phyloP scores from a whole-genome alignment of 2,888 invertebrate species.

The Cephus sareptanus region DNA sequence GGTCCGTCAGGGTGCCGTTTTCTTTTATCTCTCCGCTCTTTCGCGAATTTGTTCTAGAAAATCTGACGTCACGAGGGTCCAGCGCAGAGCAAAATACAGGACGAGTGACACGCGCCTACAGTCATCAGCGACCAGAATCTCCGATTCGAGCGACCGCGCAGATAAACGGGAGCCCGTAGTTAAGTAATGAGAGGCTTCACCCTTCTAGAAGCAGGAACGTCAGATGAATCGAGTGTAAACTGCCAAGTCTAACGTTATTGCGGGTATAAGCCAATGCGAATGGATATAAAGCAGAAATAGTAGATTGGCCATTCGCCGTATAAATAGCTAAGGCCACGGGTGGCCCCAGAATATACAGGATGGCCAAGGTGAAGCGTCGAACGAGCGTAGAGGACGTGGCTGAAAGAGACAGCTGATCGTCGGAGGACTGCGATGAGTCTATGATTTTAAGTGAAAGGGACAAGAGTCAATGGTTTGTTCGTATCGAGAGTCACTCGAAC shows the following conservation, averaged over 20 bases:
- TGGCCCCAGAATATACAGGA: not conserved
- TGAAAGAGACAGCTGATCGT: too few relatives aligned
- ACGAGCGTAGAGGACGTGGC: too few relatives aligned
- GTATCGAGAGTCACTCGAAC: not conserved
- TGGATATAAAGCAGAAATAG: not conserved
- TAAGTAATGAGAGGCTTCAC: not conserved
- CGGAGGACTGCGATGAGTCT: too few relatives aligned
- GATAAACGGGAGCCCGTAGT: not conserved
- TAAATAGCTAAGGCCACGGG: not conserved
- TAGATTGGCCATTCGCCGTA: not conserved
- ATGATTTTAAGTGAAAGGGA: not conserved
- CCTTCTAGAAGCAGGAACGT: too few relatives aligned
- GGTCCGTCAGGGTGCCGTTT: too few relatives aligned
- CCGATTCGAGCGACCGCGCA: constrained; percentile 18
- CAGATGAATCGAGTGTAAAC: too few relatives aligned
- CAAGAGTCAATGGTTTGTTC: not conserved
- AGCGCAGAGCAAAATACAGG: not conserved
- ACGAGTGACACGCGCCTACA: constrained; percentile 31
- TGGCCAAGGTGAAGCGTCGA: too few relatives aligned
- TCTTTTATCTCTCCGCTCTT: too few relatives aligned
- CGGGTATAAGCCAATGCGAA: not conserved
- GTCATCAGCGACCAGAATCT: constrained; percentile 30
- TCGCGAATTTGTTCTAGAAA: too few relatives aligned
- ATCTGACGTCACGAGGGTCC: not conserved
- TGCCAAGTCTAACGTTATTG: not conserved